phyloP scores from a whole-genome alignment of 2,888 invertebrate species.

The Stomorhina lunata region DNA sequence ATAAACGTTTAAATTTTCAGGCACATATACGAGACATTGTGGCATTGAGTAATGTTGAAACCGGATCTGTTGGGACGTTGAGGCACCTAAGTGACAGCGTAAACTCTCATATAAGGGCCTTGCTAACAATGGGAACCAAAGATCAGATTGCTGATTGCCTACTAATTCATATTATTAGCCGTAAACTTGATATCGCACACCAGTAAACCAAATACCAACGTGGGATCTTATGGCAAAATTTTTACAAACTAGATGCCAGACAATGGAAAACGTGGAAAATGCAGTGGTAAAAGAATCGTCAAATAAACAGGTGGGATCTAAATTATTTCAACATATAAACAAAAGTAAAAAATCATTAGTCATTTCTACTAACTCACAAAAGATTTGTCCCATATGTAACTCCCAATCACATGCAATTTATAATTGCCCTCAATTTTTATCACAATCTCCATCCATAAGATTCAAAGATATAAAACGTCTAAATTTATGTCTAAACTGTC shows the following conservation, averaged over 20 bases:
- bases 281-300: conserved; percentile 40
- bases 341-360: conserved; percentile 9
- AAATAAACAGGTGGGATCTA: conserved; percentile 51
- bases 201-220: conserved; percentile 33
- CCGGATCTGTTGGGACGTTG: conserved; percentile 40
- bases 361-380: conserved; percentile 20
- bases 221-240: conserved; percentile 48
- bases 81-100: conserved; percentile 43
- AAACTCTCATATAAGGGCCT: conserved; percentile 50
- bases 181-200: conserved; percentile 34
- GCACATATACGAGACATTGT: too few species aligned
- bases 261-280: conserved; percentile 51
- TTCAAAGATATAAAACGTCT: conserved; percentile 46
- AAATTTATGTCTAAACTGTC: conserved; percentile 22
- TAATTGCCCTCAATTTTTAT: conserved; percentile 23
- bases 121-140: conserved; percentile 40
- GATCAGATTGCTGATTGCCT: conserved; percentile 52
- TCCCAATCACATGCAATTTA: conserved; percentile 12
- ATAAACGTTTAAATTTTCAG: too few species aligned
- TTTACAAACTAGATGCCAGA: conserved; percentile 49
- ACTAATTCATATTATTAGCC: conserved; percentile 33
- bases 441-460: background rate
- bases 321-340: background rate
- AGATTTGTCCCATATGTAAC: conserved; percentile 40
- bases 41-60: too few species aligned